These are phyloP conservation scores for Catagonus wagneri DNA, from an alignment of 2,113 vertebrate genomes.

Conservation along the genomic window DNA sequence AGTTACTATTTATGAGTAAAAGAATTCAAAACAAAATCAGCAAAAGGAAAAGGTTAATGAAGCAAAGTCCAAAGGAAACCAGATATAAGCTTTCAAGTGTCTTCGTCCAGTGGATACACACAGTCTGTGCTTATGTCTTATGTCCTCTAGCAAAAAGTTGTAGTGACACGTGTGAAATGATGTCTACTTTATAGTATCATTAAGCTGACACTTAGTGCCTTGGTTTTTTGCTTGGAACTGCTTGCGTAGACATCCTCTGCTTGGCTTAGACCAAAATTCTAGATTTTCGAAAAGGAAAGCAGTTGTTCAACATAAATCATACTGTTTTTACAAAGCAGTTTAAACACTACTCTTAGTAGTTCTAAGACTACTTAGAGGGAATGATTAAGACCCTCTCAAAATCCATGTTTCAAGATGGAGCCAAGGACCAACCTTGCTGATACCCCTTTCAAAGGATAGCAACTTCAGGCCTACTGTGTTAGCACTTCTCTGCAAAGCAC, in stretches of 20 bases:
- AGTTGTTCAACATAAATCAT: neutral
- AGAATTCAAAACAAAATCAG: neutral
- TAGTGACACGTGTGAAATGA: neutral
- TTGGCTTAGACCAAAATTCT: slow-evolving; percentile 1
- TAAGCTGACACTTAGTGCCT: neutral
- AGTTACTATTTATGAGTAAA: neutral
- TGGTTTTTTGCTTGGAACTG: neutral
- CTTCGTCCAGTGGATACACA: neutral
- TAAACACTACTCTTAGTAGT: neutral
- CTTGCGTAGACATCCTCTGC: neutral
- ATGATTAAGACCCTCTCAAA: neutral
- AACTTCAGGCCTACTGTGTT: neutral
- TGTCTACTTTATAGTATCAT: neutral
- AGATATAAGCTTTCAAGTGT: neutral
- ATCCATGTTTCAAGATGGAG: neutral
- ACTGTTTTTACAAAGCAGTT: neutral
- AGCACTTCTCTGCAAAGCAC: neutral
- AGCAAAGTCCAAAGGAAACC: neutral
- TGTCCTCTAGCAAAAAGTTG: neutral
- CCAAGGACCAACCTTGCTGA: neutral
- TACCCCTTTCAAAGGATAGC: neutral
- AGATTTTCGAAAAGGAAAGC: neutral
- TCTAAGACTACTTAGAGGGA: too few relatives aligned
- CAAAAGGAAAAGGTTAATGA: neutral
- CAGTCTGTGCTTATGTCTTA: neutral